These are phyloP conservation scores for Drosophila orosa DNA, from an alignment of 1,140 invertebrate species.

Conservation along the genomic window DNA sequence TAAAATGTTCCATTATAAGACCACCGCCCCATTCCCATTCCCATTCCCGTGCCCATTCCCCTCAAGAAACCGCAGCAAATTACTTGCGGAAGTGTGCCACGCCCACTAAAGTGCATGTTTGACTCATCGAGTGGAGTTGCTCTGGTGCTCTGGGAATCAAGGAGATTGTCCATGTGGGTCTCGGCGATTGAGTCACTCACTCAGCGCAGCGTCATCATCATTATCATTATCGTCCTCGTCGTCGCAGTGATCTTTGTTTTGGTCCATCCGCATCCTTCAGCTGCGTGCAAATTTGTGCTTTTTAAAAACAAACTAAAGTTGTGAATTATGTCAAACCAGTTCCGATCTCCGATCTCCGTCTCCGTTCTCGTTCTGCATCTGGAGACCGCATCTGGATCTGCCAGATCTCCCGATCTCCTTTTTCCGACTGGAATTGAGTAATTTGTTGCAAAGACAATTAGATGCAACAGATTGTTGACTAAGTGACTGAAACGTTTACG, in stretches of 20 bases:
- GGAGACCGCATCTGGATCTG: constrained; percentile 34
- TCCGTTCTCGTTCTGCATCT: constrained; percentile 21
- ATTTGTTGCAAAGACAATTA: constrained; percentile 80
- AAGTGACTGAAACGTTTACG: constrained; percentile 74
- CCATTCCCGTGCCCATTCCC: constrained; percentile 8
- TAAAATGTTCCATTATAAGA: constrained; percentile 78
- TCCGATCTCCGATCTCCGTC: constrained; percentile 20
- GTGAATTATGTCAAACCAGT: constrained; percentile 81
- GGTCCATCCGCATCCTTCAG: constrained; percentile 27
- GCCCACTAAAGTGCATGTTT: constrained; percentile 69
- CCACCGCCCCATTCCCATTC: constrained; percentile 41
- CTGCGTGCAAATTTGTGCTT: constrained; percentile 77
- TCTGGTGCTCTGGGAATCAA: constrained; percentile 1
- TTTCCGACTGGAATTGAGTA: constrained; percentile 72
- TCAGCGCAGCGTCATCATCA: constrained; percentile 53
- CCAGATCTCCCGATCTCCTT: constrained; percentile 7
- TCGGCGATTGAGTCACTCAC: constrained; percentile 74
- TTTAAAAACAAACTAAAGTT: constrained; percentile 79
- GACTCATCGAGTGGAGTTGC: constrained; percentile 15
- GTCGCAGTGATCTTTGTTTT: constrained; percentile 22
- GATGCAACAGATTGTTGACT: constrained; percentile 82
- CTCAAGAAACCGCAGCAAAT: constrained; percentile 68
- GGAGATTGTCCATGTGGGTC: constrained; percentile 41
- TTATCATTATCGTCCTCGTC: constrained; percentile 53
- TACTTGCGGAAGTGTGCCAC: constrained; percentile 79